Base-by-base conservation (phyloP, 2,113 vertebrate genomes). In the Takifugu bimaculatus region DNA sequence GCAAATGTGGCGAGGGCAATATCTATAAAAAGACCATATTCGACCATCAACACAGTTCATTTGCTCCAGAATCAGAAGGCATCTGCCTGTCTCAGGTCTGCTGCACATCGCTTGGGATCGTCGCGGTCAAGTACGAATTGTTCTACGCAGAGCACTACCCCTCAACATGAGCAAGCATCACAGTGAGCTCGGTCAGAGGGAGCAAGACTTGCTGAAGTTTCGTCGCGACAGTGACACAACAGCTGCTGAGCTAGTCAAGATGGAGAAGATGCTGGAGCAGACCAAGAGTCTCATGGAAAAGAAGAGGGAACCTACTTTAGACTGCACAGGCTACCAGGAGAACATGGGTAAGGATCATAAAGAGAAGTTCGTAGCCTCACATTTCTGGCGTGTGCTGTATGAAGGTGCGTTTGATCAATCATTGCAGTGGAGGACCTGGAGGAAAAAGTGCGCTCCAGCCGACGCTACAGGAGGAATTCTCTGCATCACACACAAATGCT, bases 221-320 rank as follows among this genome's bases (percentile, higher is more conserved):
- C 92, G 92, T 32, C 70, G 54, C 39, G 93, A 94, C 76, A 92
- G 88, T 25, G 91, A 94, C 88, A 88, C 82, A 50, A 96, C 96
- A 85, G 81, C 90, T 10, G 81, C 87, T 6, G 92, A 92, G 62
- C 88, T 97, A 14, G 88, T 72, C 64, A 92, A 94, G 49, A 83
- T 98, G 91, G 90, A 93, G 75, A 89, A 92, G 78, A 88, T 87
- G 82, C 87, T 98, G 77, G 88, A 93, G 78, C 91, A 95, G 81
- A 94, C 93, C 74, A 92, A 85, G 78, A 87, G 70, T 77, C 86
- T 95, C 68, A 65, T 98, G 70, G 89, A 88, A 54, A 93, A 92
- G 83, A 98, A 94, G 85, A 73, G 84, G 11, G 91, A 92, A 56
- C 29, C 83, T 32, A 84, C 91, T 85, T 87, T 59, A 64, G 79